phyloP scores from a whole-genome alignment of 2,888 invertebrate species.

The Mimachlamys varia region DNA sequence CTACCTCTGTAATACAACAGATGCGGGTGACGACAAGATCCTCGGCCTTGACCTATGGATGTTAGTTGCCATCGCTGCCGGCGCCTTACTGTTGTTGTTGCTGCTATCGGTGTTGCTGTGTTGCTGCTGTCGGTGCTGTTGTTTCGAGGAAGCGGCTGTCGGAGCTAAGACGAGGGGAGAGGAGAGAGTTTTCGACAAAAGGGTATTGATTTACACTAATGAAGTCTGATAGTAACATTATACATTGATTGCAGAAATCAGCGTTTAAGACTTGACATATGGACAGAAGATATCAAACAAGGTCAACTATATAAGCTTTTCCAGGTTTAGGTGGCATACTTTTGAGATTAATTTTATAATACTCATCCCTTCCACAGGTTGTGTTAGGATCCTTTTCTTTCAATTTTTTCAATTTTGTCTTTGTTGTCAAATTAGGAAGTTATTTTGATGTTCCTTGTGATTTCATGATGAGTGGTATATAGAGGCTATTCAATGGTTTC shows the following conservation, averaged over 20 bases:
- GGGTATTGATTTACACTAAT: background rate
- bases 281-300: background rate
- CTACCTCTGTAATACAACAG: background rate
- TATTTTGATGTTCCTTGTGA: too few species aligned
- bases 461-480: too few species aligned
- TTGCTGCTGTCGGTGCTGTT: background rate
- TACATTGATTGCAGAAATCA: too few species aligned
- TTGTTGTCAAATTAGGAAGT: too few species aligned
- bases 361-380: too few species aligned
- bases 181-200: slow-evolving; percentile 20
- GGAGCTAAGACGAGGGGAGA: background rate
- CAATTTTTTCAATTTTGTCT: too few species aligned
- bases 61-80: background rate
- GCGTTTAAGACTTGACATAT: too few species aligned
- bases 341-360: too few species aligned
- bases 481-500: too few species aligned
- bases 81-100: background rate
- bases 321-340: too few species aligned
- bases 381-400: too few species aligned
- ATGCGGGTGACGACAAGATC: background rate
- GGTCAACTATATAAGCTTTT: background rate
- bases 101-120: background rate
- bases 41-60: slow-evolving; percentile 22
- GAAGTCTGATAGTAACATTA: too few species aligned
- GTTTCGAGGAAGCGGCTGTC: slow-evolving; percentile 3